These are phyloP conservation scores for Anoplopoma fimbria DNA, from an alignment of 2,113 vertebrate genomes.

Conservation along the genomic window DNA sequence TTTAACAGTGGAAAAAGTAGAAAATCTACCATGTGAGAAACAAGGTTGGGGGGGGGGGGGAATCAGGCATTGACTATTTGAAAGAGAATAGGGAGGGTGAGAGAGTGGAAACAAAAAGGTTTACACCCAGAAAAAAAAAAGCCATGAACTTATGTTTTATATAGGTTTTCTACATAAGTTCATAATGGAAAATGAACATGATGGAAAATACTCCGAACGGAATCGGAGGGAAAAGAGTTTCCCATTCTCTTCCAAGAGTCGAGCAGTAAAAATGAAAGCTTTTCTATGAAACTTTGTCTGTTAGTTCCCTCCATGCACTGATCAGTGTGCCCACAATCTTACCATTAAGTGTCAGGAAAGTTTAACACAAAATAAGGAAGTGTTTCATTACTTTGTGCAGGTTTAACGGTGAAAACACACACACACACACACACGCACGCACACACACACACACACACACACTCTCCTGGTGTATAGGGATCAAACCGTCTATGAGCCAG, in stretches of 20 bases:
- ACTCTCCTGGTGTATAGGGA: conserved; percentile 26
- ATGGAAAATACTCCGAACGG: background rate
- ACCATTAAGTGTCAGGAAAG: background rate
- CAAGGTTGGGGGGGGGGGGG: background rate
- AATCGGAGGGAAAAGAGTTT: background rate
- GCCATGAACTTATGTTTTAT: background rate
- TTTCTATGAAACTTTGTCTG: background rate
- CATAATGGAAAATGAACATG: background rate
- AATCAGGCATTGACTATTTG: background rate
- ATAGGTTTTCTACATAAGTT: background rate
- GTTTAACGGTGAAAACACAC: conserved; percentile 3
- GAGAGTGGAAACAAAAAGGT: conserved; percentile 10
- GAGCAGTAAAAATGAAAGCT: background rate
- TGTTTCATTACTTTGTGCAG: conserved; percentile 35
- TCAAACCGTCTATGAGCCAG: conserved; percentile 34
- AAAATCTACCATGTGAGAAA: conserved; percentile 35
- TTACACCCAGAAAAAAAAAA: background rate
- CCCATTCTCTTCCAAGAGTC: background rate
- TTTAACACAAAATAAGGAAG: conserved; percentile 20
- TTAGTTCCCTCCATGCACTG: background rate
- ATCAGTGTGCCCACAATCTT: background rate
- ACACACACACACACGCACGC: conserved; percentile 42
- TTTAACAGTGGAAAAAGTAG: conserved; percentile 63
- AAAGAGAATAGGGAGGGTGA: conserved; percentile 24
- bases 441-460: conserved; percentile 42